Evolutionary conservation across 1,140 invertebrate genomes (phyloP), one percentile per base, ranked within the genome.

Genomic region (Platyscapa corneri): DNA sequence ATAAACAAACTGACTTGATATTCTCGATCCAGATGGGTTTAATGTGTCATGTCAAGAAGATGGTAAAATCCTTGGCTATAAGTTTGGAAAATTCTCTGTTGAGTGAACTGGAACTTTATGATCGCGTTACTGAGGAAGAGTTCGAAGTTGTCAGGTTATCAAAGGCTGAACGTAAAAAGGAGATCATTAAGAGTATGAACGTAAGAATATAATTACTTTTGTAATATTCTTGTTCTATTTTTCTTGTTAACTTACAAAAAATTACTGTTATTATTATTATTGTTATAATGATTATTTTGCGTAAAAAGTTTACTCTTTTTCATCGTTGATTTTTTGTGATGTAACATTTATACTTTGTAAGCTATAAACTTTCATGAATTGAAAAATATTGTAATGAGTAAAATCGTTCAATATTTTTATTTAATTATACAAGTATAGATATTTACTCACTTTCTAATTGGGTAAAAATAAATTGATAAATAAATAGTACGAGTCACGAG

Each of bases 121-220:
- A 95, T 37, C 95, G 95, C 90, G 95, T 97, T 27, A 97, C 96
- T 0, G 96, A 97, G 78, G 97, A 97, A 90, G 96, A 97, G 91
- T 97, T 96, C 95, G 96, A 97, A 87, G 95, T 95, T 1, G 95
- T 96, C 70, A 94, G 95, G 87, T 95, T 95, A 3, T 95, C 95
- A 1, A 96, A 96, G 89, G 87, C 91, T 20, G 95, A 96, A 85
- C 94, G 96, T 76, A 93, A 95, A 76, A 91, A 93, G 39, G 94
- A 94, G 79, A 92, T 97, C 39, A 89, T 97, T 16, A 93, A 93
- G 32, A 94, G 94, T 87, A 93, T 96, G 65, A 94, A 94, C 91
- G 95, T 96, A 90, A 89, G 88, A 30, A 77, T 64, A 37, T 77
- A 77, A 67, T 77, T 74, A 42, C 70, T 5, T 27, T 74, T 74